Conservation (phyloP, 2,797 vertebrate genomes). For the Siniperca undulata region DNA sequence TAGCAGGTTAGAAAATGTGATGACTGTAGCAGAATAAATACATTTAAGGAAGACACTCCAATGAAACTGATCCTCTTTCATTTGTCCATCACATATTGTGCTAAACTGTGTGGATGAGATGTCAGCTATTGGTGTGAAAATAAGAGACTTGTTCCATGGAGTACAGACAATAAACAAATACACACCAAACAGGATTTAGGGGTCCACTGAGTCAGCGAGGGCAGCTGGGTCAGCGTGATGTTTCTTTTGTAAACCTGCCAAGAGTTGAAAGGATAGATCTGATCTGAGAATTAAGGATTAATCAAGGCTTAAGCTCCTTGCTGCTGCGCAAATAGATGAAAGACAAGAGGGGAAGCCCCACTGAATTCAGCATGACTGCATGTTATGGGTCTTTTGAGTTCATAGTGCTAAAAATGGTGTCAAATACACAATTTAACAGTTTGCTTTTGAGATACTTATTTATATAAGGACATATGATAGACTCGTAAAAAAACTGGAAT, state of each 20-base stretch:
- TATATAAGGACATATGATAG: conserved; percentile 11
- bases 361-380: conserved; percentile 9
- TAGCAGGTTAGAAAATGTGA: not conserved
- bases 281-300: conserved; percentile 72
- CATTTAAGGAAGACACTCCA: not conserved
- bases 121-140: not conserved
- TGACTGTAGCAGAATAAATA: not conserved
- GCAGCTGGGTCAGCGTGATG: conserved; percentile 36
- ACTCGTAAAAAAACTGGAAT: not conserved
- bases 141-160: not conserved
- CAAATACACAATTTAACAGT: not conserved
- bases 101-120: not conserved
- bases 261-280: conserved; percentile 57
- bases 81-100: not conserved
- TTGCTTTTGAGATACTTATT: not conserved
- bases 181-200: conserved; percentile 17
- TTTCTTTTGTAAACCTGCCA: conserved; percentile 66
- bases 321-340: conserved; percentile 44
- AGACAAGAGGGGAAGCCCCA: conserved; percentile 16
- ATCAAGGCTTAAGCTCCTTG: conserved; percentile 56
- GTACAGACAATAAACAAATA: conserved; percentile 29
- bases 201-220: conserved; percentile 41
- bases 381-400: conserved; percentile 7
- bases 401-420: not conserved
- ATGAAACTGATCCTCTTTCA: not conserved